Evolutionary conservation across 2,888 invertebrate genomes (phyloP).

Genomic region (Serripes groenlandicus): DNA sequence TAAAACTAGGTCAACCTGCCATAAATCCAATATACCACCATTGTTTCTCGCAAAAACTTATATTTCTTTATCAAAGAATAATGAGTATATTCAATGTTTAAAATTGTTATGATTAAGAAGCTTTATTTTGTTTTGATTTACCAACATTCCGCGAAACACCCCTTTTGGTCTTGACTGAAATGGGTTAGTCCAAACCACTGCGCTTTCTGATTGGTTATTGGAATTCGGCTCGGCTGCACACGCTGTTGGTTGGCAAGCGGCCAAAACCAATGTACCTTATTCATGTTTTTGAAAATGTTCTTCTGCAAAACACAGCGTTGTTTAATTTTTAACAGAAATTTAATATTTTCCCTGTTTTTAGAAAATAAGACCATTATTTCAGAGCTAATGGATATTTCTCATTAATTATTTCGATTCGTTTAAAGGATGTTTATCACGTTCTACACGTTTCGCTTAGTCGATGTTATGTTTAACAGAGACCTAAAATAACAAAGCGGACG

Average conservation of each 20-base stretch:
- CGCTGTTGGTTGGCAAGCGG: conserved; percentile 45
- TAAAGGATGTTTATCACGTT: too few species aligned
- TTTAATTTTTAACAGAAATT: conserved; percentile 3
- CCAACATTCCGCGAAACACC: conserved; percentile 7
- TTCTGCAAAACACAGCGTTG: not conserved
- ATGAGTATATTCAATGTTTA: too few species aligned
- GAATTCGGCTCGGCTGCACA: conserved; percentile 54
- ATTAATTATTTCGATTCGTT: too few species aligned
- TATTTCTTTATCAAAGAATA: too few species aligned
- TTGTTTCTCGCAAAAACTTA: too few species aligned
- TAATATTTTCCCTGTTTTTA: not conserved
- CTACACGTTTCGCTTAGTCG: too few species aligned
- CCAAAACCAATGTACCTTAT: conserved; percentile 57
- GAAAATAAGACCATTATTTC: conserved; percentile 1
- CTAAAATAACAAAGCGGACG: too few species aligned
- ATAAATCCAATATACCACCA: not conserved
- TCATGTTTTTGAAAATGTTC: conserved; percentile 40
- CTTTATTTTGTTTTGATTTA: too few species aligned
- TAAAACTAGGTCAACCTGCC: conserved; percentile 51
- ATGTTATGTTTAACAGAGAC: too few species aligned
- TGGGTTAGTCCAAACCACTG: conserved; percentile 38
- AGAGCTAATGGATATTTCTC: not conserved
- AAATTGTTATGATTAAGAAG: too few species aligned
- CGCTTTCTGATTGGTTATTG: conserved; percentile 53
- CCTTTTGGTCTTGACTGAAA: conserved; percentile 12